phyloP scores from a whole-genome alignment of 2,888 invertebrate species.

The Helobdella robusta region DNA sequence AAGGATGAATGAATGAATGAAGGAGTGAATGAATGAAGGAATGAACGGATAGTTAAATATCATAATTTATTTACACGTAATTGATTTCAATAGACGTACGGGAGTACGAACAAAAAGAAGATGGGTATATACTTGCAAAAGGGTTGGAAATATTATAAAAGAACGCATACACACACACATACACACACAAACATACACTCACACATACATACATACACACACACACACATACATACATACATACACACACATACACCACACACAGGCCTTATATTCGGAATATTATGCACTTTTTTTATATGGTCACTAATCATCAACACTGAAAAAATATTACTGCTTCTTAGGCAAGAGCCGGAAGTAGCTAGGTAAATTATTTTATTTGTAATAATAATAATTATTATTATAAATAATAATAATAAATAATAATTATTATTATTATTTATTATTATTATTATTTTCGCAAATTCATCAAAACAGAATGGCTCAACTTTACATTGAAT shows the following conservation, averaged over 20 bases:
- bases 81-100: conserved; percentile 33
- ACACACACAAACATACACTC: no score
- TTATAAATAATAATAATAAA: background rate
- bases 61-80: no score
- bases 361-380: conserved; percentile 25
- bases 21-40: no score
- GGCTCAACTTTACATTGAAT: conserved; percentile 34
- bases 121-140: conserved; percentile 38
- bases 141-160: conserved; percentile 33
- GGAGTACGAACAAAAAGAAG: conserved; percentile 35
- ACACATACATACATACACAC: no score
- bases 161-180: no score
- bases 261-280: conserved; percentile 35
- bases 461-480: conserved; percentile 27
- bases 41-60: no score
- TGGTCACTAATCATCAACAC: conserved; percentile 34
- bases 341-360: conserved; percentile 34
- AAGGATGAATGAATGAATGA: no score
- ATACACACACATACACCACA: no score
- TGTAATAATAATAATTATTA: background rate
- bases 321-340: conserved; percentile 33
- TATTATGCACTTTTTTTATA: conserved; percentile 30
- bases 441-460: background rate
- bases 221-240: no score
- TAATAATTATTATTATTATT: background rate